Percentiles rank a stretch among this genome's conserved stretches.
Conservation (phyloP, 2,113 vertebrate genomes). For the Notothenia coriiceps region DNA sequence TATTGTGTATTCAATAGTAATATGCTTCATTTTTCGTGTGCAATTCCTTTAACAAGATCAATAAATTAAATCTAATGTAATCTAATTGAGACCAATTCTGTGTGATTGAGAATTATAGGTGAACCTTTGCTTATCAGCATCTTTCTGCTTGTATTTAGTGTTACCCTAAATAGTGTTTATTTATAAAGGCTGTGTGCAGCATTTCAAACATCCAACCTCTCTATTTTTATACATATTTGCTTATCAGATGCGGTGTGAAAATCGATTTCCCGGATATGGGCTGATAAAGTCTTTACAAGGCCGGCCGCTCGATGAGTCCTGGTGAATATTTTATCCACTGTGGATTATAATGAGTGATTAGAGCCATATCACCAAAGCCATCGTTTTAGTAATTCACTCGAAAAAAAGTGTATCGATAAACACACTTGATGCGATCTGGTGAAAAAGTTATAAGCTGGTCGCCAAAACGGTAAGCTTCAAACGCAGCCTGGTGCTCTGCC, state of each 20-base stretch:
- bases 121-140: not conserved
- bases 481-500: not conserved
- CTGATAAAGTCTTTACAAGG: slow-evolving; percentile 74
- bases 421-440: slow-evolving; percentile 37
- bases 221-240: slow-evolving; percentile 46
- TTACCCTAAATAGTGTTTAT: not conserved
- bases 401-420: slow-evolving; percentile 60
- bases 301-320: slow-evolving; percentile 31
- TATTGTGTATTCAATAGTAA: too few relatives aligned
- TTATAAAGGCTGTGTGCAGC: not conserved
- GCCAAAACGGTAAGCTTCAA: not conserved
- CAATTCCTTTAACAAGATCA: too few relatives aligned
- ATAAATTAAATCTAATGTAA: too few relatives aligned
- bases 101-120: slow-evolving; percentile 11
- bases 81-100: too few relatives aligned
- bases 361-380: slow-evolving; percentile 54
- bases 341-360: slow-evolving; percentile 78
- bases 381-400: slow-evolving; percentile 60
- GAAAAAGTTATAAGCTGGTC: slow-evolving; percentile 37
- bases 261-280: slow-evolving; percentile 70
- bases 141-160: not conserved
- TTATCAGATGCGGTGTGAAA: slow-evolving; percentile 75
- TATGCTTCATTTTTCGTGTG: too few relatives aligned
- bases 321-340: slow-evolving; percentile 70
- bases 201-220: slow-evolving; percentile 17